phyloP scores from a whole-genome alignment of 2,113 vertebrate genomes.

The Probosciger aterrimus region DNA sequence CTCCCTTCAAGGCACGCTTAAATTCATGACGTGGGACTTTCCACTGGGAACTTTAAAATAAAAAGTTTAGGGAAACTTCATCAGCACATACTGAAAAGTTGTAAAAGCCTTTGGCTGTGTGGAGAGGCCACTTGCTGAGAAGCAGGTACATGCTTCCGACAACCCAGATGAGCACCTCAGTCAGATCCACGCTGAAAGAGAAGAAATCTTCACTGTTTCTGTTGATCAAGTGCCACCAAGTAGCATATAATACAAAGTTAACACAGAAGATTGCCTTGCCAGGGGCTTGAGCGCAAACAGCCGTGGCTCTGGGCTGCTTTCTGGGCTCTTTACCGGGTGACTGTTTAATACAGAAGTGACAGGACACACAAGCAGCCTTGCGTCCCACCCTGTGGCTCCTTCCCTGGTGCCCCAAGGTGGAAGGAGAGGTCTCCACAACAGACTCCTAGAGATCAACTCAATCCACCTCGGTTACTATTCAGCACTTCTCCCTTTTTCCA shows the following conservation, averaged over 20 bases:
- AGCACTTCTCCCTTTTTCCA: not conserved
- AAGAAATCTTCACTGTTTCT: not conserved
- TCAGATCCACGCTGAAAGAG: not conserved
- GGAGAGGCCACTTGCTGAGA: not conserved
- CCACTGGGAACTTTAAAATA: not conserved
- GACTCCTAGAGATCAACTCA: not conserved
- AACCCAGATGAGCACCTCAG: rapidly evolving
- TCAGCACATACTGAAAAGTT: not conserved
- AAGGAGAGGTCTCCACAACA: not conserved
- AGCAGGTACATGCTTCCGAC: not conserved
- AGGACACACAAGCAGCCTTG: not conserved
- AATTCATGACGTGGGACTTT: rapidly evolving
- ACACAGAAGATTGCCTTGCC: not conserved
- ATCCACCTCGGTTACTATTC: not conserved
- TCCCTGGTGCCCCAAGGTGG: not conserved
- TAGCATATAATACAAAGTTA: not conserved
- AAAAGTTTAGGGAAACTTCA: not conserved
- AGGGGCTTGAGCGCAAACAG: not conserved
- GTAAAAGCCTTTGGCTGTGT: not conserved
- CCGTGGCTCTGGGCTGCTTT: rapidly evolving
- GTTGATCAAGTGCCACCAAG: not conserved
- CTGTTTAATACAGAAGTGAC: not conserved
- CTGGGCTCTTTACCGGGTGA: not conserved
- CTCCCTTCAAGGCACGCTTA: not conserved
- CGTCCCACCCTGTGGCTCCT: not conserved